Evolutionary conservation across 2,888 invertebrate genomes (phyloP).

Genomic region (Orthosia cruda): DNA sequence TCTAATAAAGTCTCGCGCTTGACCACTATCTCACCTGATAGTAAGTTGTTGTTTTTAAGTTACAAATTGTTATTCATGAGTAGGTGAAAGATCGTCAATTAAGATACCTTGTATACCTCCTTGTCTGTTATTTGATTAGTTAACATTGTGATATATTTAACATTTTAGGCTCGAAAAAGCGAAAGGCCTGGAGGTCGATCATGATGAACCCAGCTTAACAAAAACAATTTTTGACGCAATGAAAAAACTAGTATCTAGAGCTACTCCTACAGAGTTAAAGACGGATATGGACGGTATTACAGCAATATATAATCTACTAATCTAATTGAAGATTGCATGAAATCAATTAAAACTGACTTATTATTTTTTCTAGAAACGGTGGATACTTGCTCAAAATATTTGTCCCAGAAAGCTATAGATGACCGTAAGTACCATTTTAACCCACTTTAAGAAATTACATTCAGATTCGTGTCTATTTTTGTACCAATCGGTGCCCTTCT

Average conservation of each 20-base stretch:
- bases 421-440: conserved; percentile 76
- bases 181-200: conserved; percentile 79
- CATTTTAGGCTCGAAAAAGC: conserved; percentile 78
- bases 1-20: too few species aligned
- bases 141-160: not conserved
- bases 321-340: not conserved
- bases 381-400: conserved; percentile 80
- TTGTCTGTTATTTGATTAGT: not conserved
- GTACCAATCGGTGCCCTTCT: not conserved
- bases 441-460: not conserved
- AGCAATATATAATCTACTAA: not conserved
- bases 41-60: too few species aligned
- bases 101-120: not conserved
- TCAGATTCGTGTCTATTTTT: too few species aligned
- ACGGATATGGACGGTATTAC: conserved; percentile 81
- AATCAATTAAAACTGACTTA: not conserved
- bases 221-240: conserved; percentile 77
- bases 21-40: too few species aligned
- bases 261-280: conserved; percentile 76
- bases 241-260: conserved; percentile 67
- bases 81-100: too few species aligned
- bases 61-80: too few species aligned
- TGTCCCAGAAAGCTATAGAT: conserved; percentile 82
- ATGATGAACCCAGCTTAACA: conserved; percentile 83
- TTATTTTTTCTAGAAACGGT: conserved; percentile 78